Conservation (phyloP, 2,113 vertebrate species). For the Chionis minor region DNA sequence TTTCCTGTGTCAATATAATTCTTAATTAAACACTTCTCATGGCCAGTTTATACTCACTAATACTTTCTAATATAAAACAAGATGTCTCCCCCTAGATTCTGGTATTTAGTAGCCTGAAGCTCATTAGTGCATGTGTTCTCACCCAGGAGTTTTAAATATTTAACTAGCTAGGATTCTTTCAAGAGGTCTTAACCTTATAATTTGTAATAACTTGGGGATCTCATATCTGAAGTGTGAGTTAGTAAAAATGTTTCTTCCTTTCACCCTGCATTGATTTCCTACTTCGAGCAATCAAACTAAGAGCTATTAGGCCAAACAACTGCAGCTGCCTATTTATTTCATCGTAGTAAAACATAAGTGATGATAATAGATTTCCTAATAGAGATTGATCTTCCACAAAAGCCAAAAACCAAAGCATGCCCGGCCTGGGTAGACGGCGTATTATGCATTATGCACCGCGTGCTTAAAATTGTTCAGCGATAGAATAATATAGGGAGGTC, state of each 20-base stretch:
- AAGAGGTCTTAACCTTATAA: constrained; percentile 80
- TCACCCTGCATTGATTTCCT: constrained; percentile 67
- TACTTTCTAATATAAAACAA: constrained; percentile 51
- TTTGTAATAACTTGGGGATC: constrained; percentile 77
- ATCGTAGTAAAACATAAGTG: constrained; percentile 64
- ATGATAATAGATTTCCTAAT: constrained; percentile 64
- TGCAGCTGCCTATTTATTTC: constrained; percentile 68
- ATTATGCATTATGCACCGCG: background rate
- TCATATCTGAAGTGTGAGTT: constrained; percentile 60
- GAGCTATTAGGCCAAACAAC: constrained; percentile 51
- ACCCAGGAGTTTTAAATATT: constrained; percentile 81
- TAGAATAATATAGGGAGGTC: background rate
- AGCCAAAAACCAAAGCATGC: constrained; percentile 9
- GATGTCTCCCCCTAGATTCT: constrained; percentile 52
- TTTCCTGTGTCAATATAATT: constrained; percentile 3
- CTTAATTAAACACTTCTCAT: constrained; percentile 46
- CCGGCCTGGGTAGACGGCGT: background rate
- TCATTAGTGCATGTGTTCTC: constrained; percentile 70
- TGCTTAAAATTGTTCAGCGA: constrained; percentile 6
- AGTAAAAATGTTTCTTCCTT: constrained; percentile 65
- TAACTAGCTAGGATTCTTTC: constrained; percentile 75
- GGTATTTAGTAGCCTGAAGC: constrained; percentile 70
- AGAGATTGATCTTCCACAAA: constrained; percentile 60
- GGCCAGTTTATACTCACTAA: constrained; percentile 34
- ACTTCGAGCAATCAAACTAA: constrained; percentile 55